Evolutionary conservation across 37 sponge, comb jelly and placozoan genomes (phyloP).

Genomic region (Amphimedon queenslandica): DNA sequence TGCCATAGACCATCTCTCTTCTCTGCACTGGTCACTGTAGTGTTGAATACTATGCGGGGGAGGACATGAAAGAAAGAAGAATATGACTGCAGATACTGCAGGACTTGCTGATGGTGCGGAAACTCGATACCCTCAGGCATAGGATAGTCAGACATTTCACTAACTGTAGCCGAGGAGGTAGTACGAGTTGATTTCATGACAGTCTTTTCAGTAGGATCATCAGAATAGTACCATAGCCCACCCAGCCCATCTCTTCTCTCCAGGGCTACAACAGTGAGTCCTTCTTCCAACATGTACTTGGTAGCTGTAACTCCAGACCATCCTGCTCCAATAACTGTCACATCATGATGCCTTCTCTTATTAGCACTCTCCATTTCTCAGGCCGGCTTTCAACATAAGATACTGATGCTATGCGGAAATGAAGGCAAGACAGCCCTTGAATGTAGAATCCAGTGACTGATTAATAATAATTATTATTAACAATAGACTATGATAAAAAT

Average conservation of each 20-base stretch:
- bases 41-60: constrained; percentile 67
- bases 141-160: constrained; percentile 91
- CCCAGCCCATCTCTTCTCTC: constrained; percentile 83
- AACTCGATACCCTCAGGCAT: constrained; percentile 83
- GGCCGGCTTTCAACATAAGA: no score
- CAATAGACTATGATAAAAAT: no score
- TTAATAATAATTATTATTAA: no score
- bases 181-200: constrained; percentile 71
- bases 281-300: constrained; percentile 88
- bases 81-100: constrained; percentile 71
- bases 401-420: no score
- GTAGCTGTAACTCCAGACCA: constrained; percentile 78
- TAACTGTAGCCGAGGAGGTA: constrained; percentile 71
- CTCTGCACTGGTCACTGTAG: constrained; percentile 43
- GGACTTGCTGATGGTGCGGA: constrained; percentile 68
- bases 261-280: constrained; percentile 76
- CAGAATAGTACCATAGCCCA: constrained; percentile 84
- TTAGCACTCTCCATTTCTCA: no score
- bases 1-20: constrained; percentile 36
- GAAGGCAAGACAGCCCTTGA: no score
- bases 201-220: constrained; percentile 57
- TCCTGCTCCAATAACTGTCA: constrained; percentile 92
- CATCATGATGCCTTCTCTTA: constrained; percentile 67
- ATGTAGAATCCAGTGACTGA: no score
- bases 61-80: constrained; percentile 51